Percentiles rank a stretch among this genome's conserved stretches.
These are phyloP conservation scores for Lates calcarifer DNA, from an alignment of 2,113 vertebrate species.

Conservation along the genomic window DNA sequence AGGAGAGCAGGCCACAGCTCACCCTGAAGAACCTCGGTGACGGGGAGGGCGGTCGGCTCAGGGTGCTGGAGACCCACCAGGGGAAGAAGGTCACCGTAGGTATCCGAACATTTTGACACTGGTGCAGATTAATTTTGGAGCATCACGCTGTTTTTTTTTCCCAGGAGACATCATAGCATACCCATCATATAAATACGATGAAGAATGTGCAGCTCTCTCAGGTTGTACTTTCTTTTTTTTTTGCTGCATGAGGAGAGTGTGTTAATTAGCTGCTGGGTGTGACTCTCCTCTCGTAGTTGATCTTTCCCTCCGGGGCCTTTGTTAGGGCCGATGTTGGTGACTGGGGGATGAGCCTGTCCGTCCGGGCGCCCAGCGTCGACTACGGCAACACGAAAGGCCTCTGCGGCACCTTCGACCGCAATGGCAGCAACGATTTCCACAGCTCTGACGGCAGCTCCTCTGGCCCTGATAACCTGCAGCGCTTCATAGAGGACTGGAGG, in stretches of 20 bases:
- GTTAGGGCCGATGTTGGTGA: conserved; percentile 81
- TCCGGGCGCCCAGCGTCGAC: conserved; percentile 79
- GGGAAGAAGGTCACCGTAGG: conserved; percentile 89
- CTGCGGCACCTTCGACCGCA: conserved; percentile 84
- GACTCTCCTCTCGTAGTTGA: conserved; percentile 74
- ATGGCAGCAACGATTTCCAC: conserved; percentile 83
- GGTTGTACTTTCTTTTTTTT: background rate
- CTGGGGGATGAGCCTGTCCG: conserved; percentile 85
- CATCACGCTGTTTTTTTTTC: background rate
- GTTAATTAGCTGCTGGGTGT: conserved; percentile 49
- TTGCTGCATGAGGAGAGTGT: background rate
- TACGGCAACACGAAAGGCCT: conserved; percentile 84
- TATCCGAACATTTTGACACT: conserved; percentile 64
- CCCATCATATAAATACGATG: background rate
- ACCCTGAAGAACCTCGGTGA: conserved; percentile 67
- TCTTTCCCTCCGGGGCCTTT: conserved; percentile 87
- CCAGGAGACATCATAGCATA: background rate
- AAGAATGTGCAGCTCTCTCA: background rate
- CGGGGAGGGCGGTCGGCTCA: conserved; percentile 53
- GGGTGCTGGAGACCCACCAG: conserved; percentile 85
- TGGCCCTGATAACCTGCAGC: conserved; percentile 55
- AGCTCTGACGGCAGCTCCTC: conserved; percentile 50
- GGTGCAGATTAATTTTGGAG: background rate
- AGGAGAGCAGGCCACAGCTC: conserved; percentile 78
- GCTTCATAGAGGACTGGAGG: conserved; percentile 86